These are phyloP conservation scores for Eremophila alpestris DNA, from an alignment of 2,797 vertebrate species.

Conservation along the genomic window DNA sequence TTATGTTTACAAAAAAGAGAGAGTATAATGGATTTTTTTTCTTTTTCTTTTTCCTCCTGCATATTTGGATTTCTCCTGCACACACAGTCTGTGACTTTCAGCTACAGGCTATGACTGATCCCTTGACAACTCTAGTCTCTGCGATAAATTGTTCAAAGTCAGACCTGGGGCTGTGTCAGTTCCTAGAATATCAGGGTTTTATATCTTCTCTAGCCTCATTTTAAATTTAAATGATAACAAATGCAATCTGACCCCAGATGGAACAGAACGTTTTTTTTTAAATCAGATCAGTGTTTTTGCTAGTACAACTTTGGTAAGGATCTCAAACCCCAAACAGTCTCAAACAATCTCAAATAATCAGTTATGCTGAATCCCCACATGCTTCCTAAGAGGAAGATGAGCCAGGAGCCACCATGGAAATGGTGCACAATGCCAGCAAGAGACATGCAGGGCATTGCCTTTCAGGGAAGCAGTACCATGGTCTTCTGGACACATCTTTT, in stretches of 20 bases:
- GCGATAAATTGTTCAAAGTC: slow-evolving; percentile 65
- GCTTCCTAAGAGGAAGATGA: neutral
- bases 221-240: slow-evolving; percentile 66
- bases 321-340: neutral
- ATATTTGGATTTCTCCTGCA: slow-evolving; percentile 39
- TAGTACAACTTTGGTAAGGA: neutral
- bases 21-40: neutral
- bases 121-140: slow-evolving; percentile 65
- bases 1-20: neutral
- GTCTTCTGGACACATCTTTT: neutral
- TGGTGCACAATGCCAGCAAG: neutral
- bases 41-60: neutral
- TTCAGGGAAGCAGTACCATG: neutral
- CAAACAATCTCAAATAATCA: neutral
- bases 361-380: neutral
- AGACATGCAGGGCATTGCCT: neutral
- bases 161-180: slow-evolving; percentile 67
- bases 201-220: slow-evolving; percentile 57
- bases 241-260: slow-evolving; percentile 3
- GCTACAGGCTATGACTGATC: slow-evolving; percentile 64
- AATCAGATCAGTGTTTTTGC: neutral
- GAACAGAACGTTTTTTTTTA: neutral
- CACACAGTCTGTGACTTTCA: slow-evolving; percentile 20
- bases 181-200: slow-evolving; percentile 64
- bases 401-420: neutral